These are phyloP conservation scores for Melanostoma mellinum DNA, from an alignment of 2,888 invertebrate genomes.

Conservation along the genomic window DNA sequence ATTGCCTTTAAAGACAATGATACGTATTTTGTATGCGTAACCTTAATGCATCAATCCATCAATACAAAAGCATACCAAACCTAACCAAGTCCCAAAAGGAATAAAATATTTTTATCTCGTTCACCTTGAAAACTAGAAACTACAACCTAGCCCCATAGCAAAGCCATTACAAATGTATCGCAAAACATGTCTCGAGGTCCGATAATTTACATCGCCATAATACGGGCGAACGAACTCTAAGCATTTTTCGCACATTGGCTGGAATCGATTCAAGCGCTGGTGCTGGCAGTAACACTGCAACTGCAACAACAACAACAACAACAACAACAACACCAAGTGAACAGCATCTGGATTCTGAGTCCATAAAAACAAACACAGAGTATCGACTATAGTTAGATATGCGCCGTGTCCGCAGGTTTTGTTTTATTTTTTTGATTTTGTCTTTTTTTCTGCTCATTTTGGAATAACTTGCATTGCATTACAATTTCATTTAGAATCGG, in stretches of 20 bases:
- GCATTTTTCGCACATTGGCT: constrained; percentile 23
- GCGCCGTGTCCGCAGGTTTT: constrained; percentile 46
- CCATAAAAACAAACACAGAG: constrained; percentile 67
- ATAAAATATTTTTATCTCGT: constrained; percentile 61
- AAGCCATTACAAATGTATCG: constrained; percentile 71
- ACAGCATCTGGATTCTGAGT: constrained; percentile 59
- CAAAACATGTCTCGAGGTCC: constrained; percentile 63
- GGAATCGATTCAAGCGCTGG: constrained; percentile 6
- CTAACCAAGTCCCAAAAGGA: constrained; percentile 38
- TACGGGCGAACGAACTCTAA: constrained; percentile 66
- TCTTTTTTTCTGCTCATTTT: constrained; percentile 43
- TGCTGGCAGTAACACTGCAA: constrained; percentile 3
- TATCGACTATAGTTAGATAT: constrained; percentile 49
- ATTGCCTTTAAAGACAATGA: constrained; percentile 23
- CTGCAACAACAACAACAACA: constrained; percentile 27
- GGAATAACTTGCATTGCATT: constrained; percentile 70
- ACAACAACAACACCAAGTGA: constrained; percentile 11
- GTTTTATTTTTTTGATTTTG: constrained; percentile 1
- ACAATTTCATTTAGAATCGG: constrained; percentile 71
- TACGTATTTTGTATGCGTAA: constrained; percentile 40
- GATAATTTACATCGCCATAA: constrained; percentile 66
- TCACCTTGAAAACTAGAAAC: constrained; percentile 72
- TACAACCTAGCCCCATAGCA: constrained; percentile 56
- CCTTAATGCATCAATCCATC: constrained; percentile 47
- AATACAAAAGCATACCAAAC: constrained; percentile 19